These are phyloP conservation scores for Danio albolineatus DNA, from an alignment of 2,797 vertebrate genomes.

Conservation along the genomic window DNA sequence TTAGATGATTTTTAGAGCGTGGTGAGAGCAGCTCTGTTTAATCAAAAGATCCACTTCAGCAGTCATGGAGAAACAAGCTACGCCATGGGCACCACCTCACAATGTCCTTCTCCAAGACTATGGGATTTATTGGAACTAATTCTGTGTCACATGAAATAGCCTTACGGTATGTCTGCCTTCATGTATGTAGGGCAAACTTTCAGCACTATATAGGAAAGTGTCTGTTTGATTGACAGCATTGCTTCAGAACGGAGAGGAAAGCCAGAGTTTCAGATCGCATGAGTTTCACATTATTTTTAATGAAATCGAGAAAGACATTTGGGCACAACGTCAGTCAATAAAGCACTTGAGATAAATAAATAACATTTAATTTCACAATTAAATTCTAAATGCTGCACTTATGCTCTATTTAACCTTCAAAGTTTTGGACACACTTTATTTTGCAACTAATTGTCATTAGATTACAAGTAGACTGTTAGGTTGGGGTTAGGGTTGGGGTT, in stretches of 20 bases:
- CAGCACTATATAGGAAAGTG: slow-evolving; percentile 15
- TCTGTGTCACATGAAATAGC: not conserved
- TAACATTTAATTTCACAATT: not conserved
- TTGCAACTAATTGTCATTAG: no score
- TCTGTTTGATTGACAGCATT: slow-evolving; percentile 28
- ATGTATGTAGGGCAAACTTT: slow-evolving; percentile 7
- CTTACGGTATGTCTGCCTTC: not conserved
- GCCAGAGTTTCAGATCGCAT: slow-evolving; percentile 43
- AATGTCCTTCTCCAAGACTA: not conserved
- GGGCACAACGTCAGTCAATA: not conserved
- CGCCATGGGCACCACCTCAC: not conserved
- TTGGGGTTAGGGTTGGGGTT: no score
- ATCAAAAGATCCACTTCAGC: slow-evolving; percentile 49
- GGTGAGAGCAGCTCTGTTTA: slow-evolving; percentile 47
- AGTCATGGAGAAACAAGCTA: slow-evolving; percentile 30
- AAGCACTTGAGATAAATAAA: not conserved
- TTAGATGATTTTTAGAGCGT: slow-evolving; percentile 52
- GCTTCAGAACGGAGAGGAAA: slow-evolving; percentile 36
- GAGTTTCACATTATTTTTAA: slow-evolving; percentile 9
- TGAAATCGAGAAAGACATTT: not conserved
- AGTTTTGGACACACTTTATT: no score
- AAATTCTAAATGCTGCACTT: not conserved
- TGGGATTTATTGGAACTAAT: not conserved
- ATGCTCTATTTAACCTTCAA: no score
- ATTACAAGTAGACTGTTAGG: no score